Conservation (phyloP, 2,888 invertebrate genomes). For the Meliscaeva auricollis region DNA sequence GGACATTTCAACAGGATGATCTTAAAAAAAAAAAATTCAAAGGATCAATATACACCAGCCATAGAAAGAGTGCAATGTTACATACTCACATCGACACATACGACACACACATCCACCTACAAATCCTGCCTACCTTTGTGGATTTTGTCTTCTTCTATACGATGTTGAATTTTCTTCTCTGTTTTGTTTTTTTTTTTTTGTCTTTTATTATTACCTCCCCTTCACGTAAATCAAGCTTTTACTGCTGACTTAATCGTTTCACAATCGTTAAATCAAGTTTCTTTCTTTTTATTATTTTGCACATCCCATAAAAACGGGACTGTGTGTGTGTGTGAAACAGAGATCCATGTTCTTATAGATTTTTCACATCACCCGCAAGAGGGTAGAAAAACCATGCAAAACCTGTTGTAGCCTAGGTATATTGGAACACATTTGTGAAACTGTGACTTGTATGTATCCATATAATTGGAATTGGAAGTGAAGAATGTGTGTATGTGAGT, state of each 20-base stretch:
- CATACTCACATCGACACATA: too few relatives aligned
- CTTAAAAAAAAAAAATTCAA: conserved; percentile 7
- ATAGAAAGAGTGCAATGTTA: neutral
- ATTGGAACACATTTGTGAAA: conserved; percentile 50
- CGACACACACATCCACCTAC: neutral
- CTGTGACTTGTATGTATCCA: conserved; percentile 3
- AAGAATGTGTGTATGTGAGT: conserved; percentile 2
- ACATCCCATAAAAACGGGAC: conserved; percentile 29
- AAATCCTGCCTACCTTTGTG: conserved; percentile 45
- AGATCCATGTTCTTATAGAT: conserved; percentile 20
- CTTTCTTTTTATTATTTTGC: conserved; percentile 34
- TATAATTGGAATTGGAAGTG: neutral
- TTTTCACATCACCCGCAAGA: conserved; percentile 19
- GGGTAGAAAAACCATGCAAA: conserved; percentile 20
- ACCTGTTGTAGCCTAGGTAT: conserved; percentile 70
- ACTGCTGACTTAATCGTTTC: conserved; percentile 76
- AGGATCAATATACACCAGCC: conserved; percentile 4
- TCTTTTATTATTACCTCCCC: conserved; percentile 63
- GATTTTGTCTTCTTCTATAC: conserved; percentile 47
- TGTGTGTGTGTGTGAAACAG: neutral
- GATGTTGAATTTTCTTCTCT: conserved; percentile 33
- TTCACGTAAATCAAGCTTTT: conserved; percentile 74
- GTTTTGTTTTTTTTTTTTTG: conserved; percentile 19
- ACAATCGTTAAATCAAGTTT: conserved; percentile 74
- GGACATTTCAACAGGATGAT: conserved; percentile 43